Percentiles rank a stretch among this genome's conserved stretches.
Conservation (phyloP, 2,888 invertebrate species). For the Megaustenia siamemsis region DNA sequence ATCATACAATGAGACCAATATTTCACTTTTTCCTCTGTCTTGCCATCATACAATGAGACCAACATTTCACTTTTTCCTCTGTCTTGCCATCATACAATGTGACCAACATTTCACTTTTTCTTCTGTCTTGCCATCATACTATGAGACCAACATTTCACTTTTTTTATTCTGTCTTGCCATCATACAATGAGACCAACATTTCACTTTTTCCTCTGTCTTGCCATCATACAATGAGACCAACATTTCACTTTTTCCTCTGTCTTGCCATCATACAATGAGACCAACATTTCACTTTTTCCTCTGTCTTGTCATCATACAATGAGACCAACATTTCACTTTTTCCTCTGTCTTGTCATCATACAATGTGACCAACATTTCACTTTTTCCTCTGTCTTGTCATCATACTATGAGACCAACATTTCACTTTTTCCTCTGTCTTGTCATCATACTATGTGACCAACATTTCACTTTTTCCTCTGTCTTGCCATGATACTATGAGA, state of each 20-base stretch:
- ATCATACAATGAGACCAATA: too few species aligned
- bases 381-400: neutral
- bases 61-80: neutral
- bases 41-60: neutral
- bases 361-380: neutral
- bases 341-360: constrained; percentile 71
- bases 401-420: neutral
- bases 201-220: neutral
- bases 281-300: neutral
- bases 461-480: neutral
- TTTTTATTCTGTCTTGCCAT: too few species aligned
- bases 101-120: neutral
- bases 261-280: too few species aligned
- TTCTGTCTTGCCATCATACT: neutral
- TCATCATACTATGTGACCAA: too few species aligned
- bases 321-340: neutral
- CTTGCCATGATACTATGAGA: too few species aligned
- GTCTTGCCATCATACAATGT: constrained; percentile 75
- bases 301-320: neutral
- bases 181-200: too few species aligned
- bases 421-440: neutral
- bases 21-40: neutral
- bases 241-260: too few species aligned
- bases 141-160: neutral
- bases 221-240: too few species aligned